Evolutionary conservation across 2,797 vertebrate genomes (phyloP).

Genomic region (Ibycter americanus): DNA sequence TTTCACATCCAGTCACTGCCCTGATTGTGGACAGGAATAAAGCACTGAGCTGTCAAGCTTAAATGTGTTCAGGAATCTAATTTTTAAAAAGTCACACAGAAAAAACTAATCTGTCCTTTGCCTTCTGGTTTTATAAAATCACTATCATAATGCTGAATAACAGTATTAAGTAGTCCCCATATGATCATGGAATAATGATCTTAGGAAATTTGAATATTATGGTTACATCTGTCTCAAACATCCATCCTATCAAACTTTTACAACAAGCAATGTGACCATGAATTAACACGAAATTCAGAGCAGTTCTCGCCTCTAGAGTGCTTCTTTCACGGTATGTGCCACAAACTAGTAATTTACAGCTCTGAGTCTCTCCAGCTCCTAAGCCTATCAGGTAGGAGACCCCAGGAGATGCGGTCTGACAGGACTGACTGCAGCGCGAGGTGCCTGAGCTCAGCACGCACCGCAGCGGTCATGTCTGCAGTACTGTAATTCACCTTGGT

Average conservation of each 20-base stretch:
- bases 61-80: not conserved
- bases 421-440: not conserved
- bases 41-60: not conserved
- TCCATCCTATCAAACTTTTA: not conserved
- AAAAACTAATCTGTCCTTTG: not conserved
- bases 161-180: not conserved
- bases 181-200: not conserved
- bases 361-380: not conserved
- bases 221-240: not conserved
- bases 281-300: not conserved
- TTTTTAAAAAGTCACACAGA: not conserved
- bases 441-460: not conserved
- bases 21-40: not conserved
- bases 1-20: not conserved
- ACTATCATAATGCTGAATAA: not conserved
- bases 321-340: not conserved
- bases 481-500: not conserved
- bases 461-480: not conserved
- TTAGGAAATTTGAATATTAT: not conserved
- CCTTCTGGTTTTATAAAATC: not conserved
- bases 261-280: not conserved
- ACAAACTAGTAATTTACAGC: not conserved
- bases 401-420: not conserved
- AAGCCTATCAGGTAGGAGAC: not conserved
- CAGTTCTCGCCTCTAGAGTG: not conserved